Base-by-base conservation (phyloP, 1,140 invertebrate species). In the Caenorhabditis remanei region DNA sequence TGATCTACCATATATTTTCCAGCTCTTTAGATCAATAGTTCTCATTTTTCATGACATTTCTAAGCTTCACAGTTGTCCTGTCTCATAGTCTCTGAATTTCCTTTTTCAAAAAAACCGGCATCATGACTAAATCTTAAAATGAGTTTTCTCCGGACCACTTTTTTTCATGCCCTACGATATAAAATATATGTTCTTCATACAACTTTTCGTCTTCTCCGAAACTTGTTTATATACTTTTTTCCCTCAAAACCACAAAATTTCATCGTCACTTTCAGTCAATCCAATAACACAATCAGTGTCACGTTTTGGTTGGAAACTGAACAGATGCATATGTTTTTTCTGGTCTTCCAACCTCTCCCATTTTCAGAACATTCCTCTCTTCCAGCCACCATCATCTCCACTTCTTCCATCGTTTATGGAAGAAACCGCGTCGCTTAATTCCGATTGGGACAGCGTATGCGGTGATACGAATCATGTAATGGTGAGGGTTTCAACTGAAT, bases 351-450 rank as follows among this genome's bases (percentile, higher is more conserved):
- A 43, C 41, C 5, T 43, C 41, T n/a, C 40, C 9, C 43, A 50
- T 79, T 79, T 79, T 24, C 71, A 79, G 71, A 79, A 79, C 71
- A 79, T 79, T 79, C 71, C 71, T 50, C 71, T 79, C 71, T 79
- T 79, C 71, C 71, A 79, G 71, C 71, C 71, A 50, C 71, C 71
- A 50, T 79, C 71, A 53, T 50, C 71, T 24, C 71, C 71, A 79
- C 71, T 79, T 79, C 71, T 79, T 79, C 46, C 71, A 53, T 79
- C 71, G 71, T 79, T 79, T 79, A 79, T 79, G 71, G 71, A 79
- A 48, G 71, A 79, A 13, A 79, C 71, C 71, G 71, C 71, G 71
- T 79, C 71, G 71, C 43, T 79, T 24, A 79, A 79, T 79, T 79
- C 71, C 71, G 71, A 79, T 79, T 79, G 71, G 71, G 71, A 79